These are phyloP conservation scores for Lepisosteus oculatus DNA, from an alignment of 2,113 vertebrate genomes.

Conservation along the genomic window DNA sequence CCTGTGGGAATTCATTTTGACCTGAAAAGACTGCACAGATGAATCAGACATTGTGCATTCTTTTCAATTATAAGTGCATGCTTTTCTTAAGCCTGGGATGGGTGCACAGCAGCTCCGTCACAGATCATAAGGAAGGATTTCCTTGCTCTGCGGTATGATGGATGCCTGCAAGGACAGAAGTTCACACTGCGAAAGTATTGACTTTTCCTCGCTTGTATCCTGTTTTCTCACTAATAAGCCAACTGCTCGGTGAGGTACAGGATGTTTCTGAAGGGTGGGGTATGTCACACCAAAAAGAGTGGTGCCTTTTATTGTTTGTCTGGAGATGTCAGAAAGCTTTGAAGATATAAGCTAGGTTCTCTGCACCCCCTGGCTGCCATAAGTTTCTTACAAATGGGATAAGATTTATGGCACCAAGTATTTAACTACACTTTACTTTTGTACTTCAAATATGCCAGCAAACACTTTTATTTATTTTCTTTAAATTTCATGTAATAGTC, in stretches of 20 bases:
- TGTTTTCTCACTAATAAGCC: slow-evolving; percentile 26
- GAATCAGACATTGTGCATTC: background rate
- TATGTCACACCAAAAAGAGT: background rate
- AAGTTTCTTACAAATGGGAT: background rate
- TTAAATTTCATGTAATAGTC: no score
- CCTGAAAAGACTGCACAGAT: background rate
- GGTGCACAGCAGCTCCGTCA: no score
- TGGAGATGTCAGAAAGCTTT: background rate
- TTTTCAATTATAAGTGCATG: background rate
- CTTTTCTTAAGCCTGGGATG: background rate
- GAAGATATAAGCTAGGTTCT: background rate
- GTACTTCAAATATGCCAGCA: no score
- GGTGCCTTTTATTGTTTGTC: background rate
- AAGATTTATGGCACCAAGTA: background rate
- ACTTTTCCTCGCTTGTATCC: slow-evolving; percentile 34
- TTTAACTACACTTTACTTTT: no score
- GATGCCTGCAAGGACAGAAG: slow-evolving; percentile 24
- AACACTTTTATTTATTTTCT: no score
- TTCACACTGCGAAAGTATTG: slow-evolving; percentile 18
- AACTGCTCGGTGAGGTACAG: background rate
- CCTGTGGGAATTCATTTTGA: background rate
- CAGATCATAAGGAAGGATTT: slow-evolving; percentile 27
- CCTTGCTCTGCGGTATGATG: slow-evolving; percentile 17
- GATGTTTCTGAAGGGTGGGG: background rate
- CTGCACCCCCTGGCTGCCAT: background rate